Evolutionary conservation across 2,113 vertebrate genomes (phyloP).

Genomic region (Theristicus caerulescens): DNA sequence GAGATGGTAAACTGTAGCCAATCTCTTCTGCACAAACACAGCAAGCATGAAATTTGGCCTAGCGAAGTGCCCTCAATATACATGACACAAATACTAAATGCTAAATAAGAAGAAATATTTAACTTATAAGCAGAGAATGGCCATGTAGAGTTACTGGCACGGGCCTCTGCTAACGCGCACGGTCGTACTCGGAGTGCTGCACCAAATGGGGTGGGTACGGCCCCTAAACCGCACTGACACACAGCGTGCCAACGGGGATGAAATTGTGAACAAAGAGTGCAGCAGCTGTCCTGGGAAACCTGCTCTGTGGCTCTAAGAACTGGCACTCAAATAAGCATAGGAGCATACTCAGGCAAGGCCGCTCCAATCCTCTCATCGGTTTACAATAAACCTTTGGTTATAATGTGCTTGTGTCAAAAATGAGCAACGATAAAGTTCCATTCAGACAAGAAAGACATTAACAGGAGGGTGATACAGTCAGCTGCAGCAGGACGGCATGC

Average conservation of each 20-base stretch:
- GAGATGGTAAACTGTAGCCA: neutral
- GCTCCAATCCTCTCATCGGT: neutral
- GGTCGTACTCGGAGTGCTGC: neutral
- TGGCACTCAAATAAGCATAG: rapidly evolving
- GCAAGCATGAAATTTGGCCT: neutral
- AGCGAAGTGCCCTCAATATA: neutral
- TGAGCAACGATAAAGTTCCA: neutral
- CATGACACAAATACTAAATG: neutral
- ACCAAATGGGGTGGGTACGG: rapidly evolving
- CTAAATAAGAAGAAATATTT: neutral
- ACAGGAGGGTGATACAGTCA: neutral
- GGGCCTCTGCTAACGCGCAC: neutral
- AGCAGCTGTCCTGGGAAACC: neutral
- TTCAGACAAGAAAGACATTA: neutral
- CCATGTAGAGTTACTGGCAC: rapidly evolving
- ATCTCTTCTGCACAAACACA: neutral
- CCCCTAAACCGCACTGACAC: neutral
- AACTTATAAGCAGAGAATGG: neutral
- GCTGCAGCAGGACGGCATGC: neutral
- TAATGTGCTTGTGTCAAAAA: neutral
- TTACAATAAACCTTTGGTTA: neutral
- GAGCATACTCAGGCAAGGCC: neutral
- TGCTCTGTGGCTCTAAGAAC: neutral
- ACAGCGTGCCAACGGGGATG: rapidly evolving
- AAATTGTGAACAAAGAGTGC: neutral